Evolutionary conservation across 2,888 invertebrate genomes (phyloP), one percentile per base, ranked within the genome.

Genomic region (Dynastes tityus): DNA sequence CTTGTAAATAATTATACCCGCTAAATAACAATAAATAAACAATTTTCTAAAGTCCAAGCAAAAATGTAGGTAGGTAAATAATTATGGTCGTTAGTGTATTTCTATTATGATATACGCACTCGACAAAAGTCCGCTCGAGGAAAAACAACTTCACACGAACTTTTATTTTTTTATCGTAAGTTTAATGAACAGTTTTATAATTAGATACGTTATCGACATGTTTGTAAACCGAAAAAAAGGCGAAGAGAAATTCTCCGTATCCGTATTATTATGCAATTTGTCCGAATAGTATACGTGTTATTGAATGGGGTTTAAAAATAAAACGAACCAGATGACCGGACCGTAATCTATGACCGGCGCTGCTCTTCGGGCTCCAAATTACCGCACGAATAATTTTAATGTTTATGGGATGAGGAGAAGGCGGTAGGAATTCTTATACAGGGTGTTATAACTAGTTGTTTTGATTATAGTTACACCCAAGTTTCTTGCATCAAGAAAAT

Each of bases 141-240:
- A 45, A 67, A 45, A 45, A 67, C 40, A 67, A 45, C 40, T 45
- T 45, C 45, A 45, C 65, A 45, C 65, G 40, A 45, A 67, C 65
- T 45, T 67, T 67, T 53, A 16, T 53, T 45, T 40, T 67, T 67
- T 67, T n/a, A 16, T 53, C 16, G 5, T 16, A 45, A 67, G 65
- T 67, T 67, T 67, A 67, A 67, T 67, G 65, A 67, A 67, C 65
- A 67, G 65, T 67, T 67, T 67, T 67, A 67, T 67, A 67, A 67
- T 67, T 67, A 67, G 65, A 37, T 9, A 16, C n/a, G 65, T 67
- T 45, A 67, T 67, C 65, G 45, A 2, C 64, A 32, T 64, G 65
- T 67, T 40, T 40, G 37, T 40, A 45, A 13, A 40, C 64, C 29
- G 29, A 64, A 64, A 64, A 64, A 32, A 64, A 32, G 6, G 9